A percentile compares a stretch with the other conserved stretches of the same genome.
Evolutionary conservation across 1,140 invertebrate species (phyloP).

Genomic region (Condylostylus longicornis): DNA sequence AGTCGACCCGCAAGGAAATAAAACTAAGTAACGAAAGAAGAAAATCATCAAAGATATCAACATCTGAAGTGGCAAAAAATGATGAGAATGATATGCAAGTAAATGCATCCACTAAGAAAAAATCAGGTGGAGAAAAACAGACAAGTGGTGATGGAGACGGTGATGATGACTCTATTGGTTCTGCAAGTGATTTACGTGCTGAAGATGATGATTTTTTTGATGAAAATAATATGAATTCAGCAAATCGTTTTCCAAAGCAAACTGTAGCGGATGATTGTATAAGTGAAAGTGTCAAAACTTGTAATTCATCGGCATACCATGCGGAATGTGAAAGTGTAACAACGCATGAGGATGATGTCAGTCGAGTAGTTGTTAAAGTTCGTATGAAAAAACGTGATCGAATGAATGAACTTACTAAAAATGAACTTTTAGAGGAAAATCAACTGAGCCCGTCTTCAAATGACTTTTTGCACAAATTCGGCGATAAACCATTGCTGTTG

Average conservation of each 20-base stretch:
- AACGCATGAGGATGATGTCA: slow-evolving; percentile 44
- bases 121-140: slow-evolving; percentile 16
- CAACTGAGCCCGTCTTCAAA: slow-evolving; percentile 29
- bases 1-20: slow-evolving; percentile 27
- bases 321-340: slow-evolving; percentile 55
- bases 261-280: slow-evolving; percentile 42
- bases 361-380: slow-evolving; percentile 31
- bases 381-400: slow-evolving; percentile 29
- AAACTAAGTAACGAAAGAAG: slow-evolving; percentile 25
- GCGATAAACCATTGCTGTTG: slow-evolving; percentile 57
- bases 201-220: slow-evolving; percentile 41
- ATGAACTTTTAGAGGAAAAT: slow-evolving; percentile 13
- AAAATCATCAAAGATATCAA: too few relatives aligned
- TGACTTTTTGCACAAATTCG: slow-evolving; percentile 53
- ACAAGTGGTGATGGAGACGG: slow-evolving; percentile 26
- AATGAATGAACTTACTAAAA: too few relatives aligned
- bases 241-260: slow-evolving; percentile 15
- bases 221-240: slow-evolving; percentile 29
- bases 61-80: too few relatives aligned
- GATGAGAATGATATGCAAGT: slow-evolving; percentile 25
- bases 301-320: slow-evolving; percentile 52
- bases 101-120: slow-evolving; percentile 17
- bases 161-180: slow-evolving; percentile 55
- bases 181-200: slow-evolving; percentile 52
- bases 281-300: slow-evolving; percentile 49